Base-by-base conservation (phyloP, 2,888 invertebrate species). In the Volucella inflata region DNA sequence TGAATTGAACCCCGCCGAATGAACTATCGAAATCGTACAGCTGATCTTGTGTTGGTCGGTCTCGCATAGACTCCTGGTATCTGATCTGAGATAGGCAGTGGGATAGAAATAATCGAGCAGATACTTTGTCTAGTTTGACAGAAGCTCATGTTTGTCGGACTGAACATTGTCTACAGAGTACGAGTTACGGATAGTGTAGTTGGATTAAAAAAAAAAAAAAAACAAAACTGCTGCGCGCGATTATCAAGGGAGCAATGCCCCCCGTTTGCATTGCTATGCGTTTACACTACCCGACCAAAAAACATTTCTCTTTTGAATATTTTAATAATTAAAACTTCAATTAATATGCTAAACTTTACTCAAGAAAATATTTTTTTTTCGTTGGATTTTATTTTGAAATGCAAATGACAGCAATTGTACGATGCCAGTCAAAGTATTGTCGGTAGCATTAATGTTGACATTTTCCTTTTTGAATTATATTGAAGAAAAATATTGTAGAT, bases 161-260 rank as follows among this genome's bases (percentile, higher is more conserved):
- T 71, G 71, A 55, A 30, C 42, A 55, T 59, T 60, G 44, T 64
- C n/a, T 30, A 30, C 30, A 6, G 6, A 6, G 4, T 30, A 30
- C 30, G 21, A 21, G 21, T 21, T 2, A 21, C 21, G 30, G 30
- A 30, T 30, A 30, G 30, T 30, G 57, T 59, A 51, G 71, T 71
- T 72, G 59, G 70, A 30, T 14, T 42, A 62, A 48, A 68, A 70
- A 78, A 67, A 71, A 71, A 50, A 40, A 62, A 14, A 53, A 17
- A 30, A 48, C 48, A 21, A 55, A n/a, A 79, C 68, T 79, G 79
- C 75, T 79, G 79, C 79, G 75, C 70, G 79, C 74, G 51, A 84
- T 84, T 84, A 80, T 79, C 80, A 50, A 71, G 80, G 65, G 84
- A 76, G 75, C 80, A 84, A 76, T 84, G 84, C 70, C 84, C 83